phyloP scores from a whole-genome alignment of 2,113 vertebrate species.

The Atlantisia rogersi region DNA sequence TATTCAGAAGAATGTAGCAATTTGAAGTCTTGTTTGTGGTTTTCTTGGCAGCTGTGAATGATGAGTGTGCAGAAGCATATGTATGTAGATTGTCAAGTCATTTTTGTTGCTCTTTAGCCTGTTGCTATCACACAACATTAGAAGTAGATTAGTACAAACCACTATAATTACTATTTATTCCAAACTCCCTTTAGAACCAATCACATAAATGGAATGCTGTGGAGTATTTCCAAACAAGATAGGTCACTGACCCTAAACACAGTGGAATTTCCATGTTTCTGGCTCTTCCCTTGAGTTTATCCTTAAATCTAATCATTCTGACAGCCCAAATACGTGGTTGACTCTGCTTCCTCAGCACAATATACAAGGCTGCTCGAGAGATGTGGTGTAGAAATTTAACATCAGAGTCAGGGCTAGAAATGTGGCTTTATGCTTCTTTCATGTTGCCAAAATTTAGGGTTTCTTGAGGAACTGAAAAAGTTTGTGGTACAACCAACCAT shows the following conservation, averaged over 20 bases:
- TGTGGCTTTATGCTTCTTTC: background rate
- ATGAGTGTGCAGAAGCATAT: background rate
- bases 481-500: background rate
- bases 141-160: background rate
- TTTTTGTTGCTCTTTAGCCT: background rate
- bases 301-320: conserved; percentile 30
- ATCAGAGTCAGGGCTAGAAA: background rate
- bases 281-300: background rate
- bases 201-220: background rate
- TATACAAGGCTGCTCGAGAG: background rate
- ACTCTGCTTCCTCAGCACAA: conserved; percentile 11
- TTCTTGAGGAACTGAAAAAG: background rate
- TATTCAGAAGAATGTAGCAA: background rate
- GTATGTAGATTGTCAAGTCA: background rate
- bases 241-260: background rate
- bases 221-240: conserved; percentile 22
- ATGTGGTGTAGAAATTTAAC: background rate
- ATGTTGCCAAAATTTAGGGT: background rate
- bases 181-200: background rate
- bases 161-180: background rate
- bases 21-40: background rate
- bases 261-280: conserved; percentile 12
- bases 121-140: background rate
- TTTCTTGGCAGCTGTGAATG: background rate
- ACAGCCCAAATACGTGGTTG: background rate